These are phyloP conservation scores for Ephialtes manifestator DNA, from an alignment of 2,888 invertebrate species.

Conservation along the genomic window DNA sequence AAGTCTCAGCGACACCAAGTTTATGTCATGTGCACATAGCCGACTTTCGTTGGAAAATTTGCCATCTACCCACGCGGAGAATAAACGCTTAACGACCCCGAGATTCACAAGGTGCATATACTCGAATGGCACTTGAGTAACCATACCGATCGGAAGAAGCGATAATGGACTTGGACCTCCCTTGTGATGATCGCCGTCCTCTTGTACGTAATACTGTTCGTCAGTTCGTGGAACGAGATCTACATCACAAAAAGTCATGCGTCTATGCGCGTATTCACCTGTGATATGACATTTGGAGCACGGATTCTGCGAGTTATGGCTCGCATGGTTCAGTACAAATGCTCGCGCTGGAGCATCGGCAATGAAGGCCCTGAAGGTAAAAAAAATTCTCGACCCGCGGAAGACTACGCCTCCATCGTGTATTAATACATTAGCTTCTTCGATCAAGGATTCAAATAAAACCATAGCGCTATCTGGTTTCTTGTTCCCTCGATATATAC, in stretches of 20 bases:
- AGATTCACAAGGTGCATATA: slow-evolving; percentile 54
- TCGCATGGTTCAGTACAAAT: slow-evolving; percentile 55
- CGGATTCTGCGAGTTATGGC: slow-evolving; percentile 51
- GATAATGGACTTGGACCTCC: slow-evolving; percentile 11
- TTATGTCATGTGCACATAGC: neutral
- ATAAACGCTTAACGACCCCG: slow-evolving; percentile 31
- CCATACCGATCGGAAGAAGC: slow-evolving; percentile 6
- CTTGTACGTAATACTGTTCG: slow-evolving; percentile 38
- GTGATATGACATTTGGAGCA: slow-evolving; percentile 60
- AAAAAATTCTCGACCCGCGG: neutral
- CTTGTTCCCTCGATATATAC: slow-evolving; percentile 60
- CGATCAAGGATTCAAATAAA: slow-evolving; percentile 11
- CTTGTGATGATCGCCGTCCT: slow-evolving; percentile 30
- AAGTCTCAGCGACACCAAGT: slow-evolving; percentile 5
- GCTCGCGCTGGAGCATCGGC: slow-evolving; percentile 70
- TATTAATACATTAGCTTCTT: slow-evolving; percentile 27
- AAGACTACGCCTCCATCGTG: slow-evolving; percentile 53
- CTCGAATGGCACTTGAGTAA: slow-evolving; percentile 47
- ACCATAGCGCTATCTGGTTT: slow-evolving; percentile 20
- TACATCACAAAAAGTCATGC: slow-evolving; percentile 26
- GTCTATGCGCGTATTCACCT: slow-evolving; percentile 36
- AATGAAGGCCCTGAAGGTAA: slow-evolving; percentile 51
- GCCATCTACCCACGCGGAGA: slow-evolving; percentile 26
- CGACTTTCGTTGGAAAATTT: slow-evolving; percentile 32
- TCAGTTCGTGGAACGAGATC: slow-evolving; percentile 40